Evolutionary conservation across 2,888 invertebrate genomes (phyloP), one percentile per base, ranked within the genome.

Genomic region (Chironomus tentans): DNA sequence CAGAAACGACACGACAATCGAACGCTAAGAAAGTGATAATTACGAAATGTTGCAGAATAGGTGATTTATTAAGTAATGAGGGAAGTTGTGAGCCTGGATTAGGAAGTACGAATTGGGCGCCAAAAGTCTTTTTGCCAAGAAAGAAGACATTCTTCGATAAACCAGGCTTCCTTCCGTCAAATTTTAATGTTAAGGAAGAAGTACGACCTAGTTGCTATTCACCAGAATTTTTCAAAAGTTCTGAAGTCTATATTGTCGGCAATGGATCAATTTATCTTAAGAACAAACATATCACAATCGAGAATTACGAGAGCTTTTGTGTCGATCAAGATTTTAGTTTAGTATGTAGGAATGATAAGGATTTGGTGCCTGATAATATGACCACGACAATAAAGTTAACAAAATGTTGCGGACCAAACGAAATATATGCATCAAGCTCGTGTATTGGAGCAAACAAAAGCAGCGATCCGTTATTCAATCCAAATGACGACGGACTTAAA

Each of bases 371-470:
- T 21, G 80, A 80, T 46, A 79, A 82, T n/a, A 76, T 77, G 78
- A 78, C 79, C 73, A 78, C 79, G 74, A 78, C 81, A 78, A 81
- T 82, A 46, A 80, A 80, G 78, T 81, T 87, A 56, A 85, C 86
- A 80, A 91, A 92, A 82, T 94, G 94, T 81, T 94, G 94, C 82
- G 90, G 90, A 3, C 85, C 85, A 72, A 85, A 87, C 70, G 88
- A 87, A 7, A 87, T 86, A 72, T 92, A 88, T 80, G 88, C 87
- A 80, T 85, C 81, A 81, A 86, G 85, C 78, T 56, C 85, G 78
- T 74, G 74, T 15, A 6, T 47, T 4, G 18, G 68, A 68, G 7
- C 68, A 10, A 74, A 68, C 24, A 74, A 68, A 62, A 21, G 61
- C 2, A 2, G 38, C 3, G 62, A 74, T 68, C 74, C 65, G 74